Conservation (phyloP, 2,888 invertebrate species). For the Zygaena filipendulae region DNA sequence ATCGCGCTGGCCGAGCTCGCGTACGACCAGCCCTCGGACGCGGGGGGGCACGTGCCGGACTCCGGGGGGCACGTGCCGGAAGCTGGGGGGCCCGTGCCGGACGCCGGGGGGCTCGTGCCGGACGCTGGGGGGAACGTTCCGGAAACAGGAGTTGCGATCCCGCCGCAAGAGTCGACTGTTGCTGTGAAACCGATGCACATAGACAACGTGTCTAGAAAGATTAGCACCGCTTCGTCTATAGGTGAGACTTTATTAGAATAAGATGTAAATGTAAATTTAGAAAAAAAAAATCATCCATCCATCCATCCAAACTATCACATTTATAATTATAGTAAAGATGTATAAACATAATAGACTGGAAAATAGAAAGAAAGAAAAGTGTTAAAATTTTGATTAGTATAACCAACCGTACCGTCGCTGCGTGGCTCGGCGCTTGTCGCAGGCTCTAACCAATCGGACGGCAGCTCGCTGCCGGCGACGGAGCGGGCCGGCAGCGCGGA, state of each 20-base stretch:
- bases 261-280: not conserved
- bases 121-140: constrained; percentile 10
- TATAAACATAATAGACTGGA: too few species aligned
- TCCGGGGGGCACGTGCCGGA: constrained; percentile 17
- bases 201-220: constrained; percentile 38
- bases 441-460: constrained; percentile 62
- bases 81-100: constrained; percentile 6
- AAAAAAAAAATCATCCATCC: too few species aligned
- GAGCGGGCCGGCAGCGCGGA: constrained; percentile 50
- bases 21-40: constrained; percentile 24
- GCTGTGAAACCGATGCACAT: constrained; percentile 17
- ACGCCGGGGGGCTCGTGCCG: constrained; percentile 3
- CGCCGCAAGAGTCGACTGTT: not conserved
- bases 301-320: too few species aligned
- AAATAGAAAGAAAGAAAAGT: too few species aligned
- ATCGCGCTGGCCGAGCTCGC: constrained; percentile 48
- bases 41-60: constrained; percentile 14
- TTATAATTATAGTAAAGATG: too few species aligned
- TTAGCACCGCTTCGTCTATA: constrained; percentile 57
- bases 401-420: not conserved
- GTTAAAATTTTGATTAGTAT: too few species aligned
- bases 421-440: constrained; percentile 1
- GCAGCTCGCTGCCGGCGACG: constrained; percentile 38
- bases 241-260: constrained; percentile 28
- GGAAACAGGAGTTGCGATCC: too few species aligned